Evolutionary conservation across 1,140 invertebrate genomes (phyloP), one percentile per base, ranked within the genome.

Genomic region (Aphaenogaster floridana): DNA sequence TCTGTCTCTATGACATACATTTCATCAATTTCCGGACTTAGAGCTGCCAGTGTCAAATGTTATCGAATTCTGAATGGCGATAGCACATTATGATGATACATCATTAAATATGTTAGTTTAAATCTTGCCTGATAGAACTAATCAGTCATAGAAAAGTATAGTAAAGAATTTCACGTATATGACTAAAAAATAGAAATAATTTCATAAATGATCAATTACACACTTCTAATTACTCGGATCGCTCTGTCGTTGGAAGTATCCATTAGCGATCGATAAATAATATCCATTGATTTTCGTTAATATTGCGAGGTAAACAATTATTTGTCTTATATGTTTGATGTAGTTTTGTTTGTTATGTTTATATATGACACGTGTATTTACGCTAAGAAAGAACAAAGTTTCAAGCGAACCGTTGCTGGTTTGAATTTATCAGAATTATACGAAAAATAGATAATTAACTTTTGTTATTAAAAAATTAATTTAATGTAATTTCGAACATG

Each of bases 41-140:
- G 45, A 74, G 69, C 3, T 54, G 54, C 42, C 8, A 63, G 45
- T 89, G 88, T 89, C 89, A 92, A 91, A 88, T 92, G 91, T 92
- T 92, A 92, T 92, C 87, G 28, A 89, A 86, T 76, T 86, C 69
- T 77, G 28, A 77, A 78, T 74, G 13, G 15, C 28, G 90, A 92
- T 91, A 91, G 78, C 48, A 66, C 48, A 8, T 39, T 86, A 74
- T 34, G 15, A 80, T 36, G 34, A 83, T 59, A 59, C 1, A 17
- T 54, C 17, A 17, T 72, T 45, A 74, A 72, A 74, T 74, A 42
- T n/a, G 68, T 83, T 61, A 50, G 15, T 84, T 76, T 61, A 74
- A 48, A 61, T 76, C 34, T 63, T 48, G 15, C 28, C 8, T 6
- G 13, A 81, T 81, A 72, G 39, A 59, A 5, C 8, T 39, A 57